These are phyloP conservation scores for Scolanthus callimorphus DNA, from an alignment of 92 coral and sea anemone genomes.

Conservation along the genomic window DNA sequence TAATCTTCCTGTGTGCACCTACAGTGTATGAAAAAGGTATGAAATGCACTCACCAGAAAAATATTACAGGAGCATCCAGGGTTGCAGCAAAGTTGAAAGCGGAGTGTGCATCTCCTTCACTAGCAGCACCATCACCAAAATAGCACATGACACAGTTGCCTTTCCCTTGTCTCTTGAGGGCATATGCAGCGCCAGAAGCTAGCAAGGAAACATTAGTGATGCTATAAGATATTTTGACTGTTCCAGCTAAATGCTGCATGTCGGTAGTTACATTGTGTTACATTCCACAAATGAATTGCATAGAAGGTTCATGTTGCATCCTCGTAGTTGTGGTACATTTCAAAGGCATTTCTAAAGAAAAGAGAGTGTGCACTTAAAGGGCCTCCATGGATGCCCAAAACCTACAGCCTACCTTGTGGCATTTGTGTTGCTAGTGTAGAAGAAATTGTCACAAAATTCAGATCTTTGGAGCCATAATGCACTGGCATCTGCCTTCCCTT, in stretches of 20 bases:
- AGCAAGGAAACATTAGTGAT: no score
- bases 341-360: no score
- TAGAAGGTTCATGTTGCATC: no score
- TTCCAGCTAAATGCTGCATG: no score
- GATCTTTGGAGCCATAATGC: slow-evolving; percentile 90
- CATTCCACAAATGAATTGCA: no score
- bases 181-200: slow-evolving; percentile 98
- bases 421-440: slow-evolving; percentile 96
- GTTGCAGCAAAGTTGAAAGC: slow-evolving; percentile 96
- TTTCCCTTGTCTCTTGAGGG: slow-evolving; percentile 82
- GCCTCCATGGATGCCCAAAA: no score
- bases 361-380: no score
- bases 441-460: slow-evolving; percentile 91
- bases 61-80: slow-evolving; percentile 77
- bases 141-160: slow-evolving; percentile 88
- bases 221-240: no score
- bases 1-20: no score
- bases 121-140: slow-evolving; percentile 98
- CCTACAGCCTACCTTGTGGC: slow-evolving; percentile 86
- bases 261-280: no score
- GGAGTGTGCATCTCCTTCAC: slow-evolving; percentile 98
- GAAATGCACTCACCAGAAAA: slow-evolving; percentile 78
- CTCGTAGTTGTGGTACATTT: no score
- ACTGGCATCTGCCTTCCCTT: slow-evolving; percentile 99
- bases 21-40: no score